These are phyloP conservation scores for Clunio marinus DNA, from an alignment of 2,888 invertebrate species.

Conservation along the genomic window DNA sequence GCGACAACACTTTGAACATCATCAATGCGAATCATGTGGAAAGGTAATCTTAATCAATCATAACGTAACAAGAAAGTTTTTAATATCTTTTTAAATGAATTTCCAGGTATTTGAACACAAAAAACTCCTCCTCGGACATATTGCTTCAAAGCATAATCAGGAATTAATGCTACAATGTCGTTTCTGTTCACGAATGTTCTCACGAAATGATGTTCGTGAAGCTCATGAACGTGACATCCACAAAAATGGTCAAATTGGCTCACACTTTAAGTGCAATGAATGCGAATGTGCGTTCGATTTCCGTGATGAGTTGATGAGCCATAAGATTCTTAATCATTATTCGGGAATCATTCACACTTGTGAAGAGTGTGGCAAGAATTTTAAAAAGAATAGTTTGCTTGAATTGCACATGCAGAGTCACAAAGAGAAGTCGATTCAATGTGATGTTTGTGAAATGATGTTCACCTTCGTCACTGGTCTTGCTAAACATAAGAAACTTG, in stretches of 20 bases:
- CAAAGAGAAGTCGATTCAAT: conserved; percentile 6
- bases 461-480: conserved; percentile 30
- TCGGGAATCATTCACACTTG: conserved; percentile 27
- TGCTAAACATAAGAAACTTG: conserved; percentile 27
- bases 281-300: conserved; percentile 23
- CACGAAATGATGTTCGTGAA: conserved; percentile 27
- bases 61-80: no score
- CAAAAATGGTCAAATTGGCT: background rate
- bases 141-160: conserved; percentile 27
- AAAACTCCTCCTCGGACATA: conserved; percentile 21
- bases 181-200: conserved; percentile 19
- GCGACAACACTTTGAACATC: conserved; percentile 21
- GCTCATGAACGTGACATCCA: conserved; percentile 33
- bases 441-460: conserved; percentile 26
- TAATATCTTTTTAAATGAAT: background rate
- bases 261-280: conserved; percentile 29
- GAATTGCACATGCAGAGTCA: conserved; percentile 30
- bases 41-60: no score
- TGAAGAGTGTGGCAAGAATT: conserved; percentile 25
- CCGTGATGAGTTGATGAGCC: conserved; percentile 20
- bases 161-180: conserved; percentile 23
- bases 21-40: conserved; percentile 27
- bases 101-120: conserved; percentile 19
- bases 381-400: conserved; percentile 13
- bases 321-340: conserved; percentile 24